Evolutionary conservation across 2,888 invertebrate genomes (phyloP).

Genomic region (Campoletis raptor): DNA sequence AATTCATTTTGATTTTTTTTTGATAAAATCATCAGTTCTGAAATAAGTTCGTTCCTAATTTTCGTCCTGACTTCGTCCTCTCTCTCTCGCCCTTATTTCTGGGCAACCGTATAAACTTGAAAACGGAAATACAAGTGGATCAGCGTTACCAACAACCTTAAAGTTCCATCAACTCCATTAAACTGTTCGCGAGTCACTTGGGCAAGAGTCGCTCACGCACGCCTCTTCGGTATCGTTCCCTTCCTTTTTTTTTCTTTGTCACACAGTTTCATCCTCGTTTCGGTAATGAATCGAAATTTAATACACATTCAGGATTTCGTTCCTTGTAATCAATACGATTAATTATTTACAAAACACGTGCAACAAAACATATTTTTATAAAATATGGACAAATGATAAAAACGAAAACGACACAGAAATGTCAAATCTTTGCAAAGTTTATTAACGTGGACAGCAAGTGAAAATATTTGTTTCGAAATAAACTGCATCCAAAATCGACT

Average conservation of each 20-base stretch:
- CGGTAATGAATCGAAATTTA: background rate
- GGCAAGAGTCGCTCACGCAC: slow-evolving; percentile 42
- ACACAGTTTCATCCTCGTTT: slow-evolving; percentile 11
- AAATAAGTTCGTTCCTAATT: background rate
- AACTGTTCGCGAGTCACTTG: slow-evolving; percentile 55
- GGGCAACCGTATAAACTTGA: slow-evolving; percentile 36
- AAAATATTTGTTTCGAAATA: no score
- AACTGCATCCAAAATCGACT: no score
- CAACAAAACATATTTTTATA: no score
- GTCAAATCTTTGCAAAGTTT: no score
- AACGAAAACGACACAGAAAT: no score
- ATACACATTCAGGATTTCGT: background rate
- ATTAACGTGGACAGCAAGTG: no score
- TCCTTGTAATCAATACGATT: background rate
- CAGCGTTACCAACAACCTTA: slow-evolving; percentile 42
- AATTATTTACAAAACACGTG: background rate
- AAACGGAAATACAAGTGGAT: slow-evolving; percentile 48
- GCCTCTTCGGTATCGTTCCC: background rate
- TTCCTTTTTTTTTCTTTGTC: slow-evolving; percentile 12
- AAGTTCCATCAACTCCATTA: slow-evolving; percentile 58
- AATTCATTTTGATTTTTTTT: background rate
- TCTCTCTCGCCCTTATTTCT: background rate
- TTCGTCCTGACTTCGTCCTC: background rate
- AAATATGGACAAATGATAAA: no score
- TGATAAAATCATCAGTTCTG: background rate